These are phyloP conservation scores for Paedocypris sp. DNA, from an alignment of 2,113 vertebrate species.

Conservation along the genomic window DNA sequence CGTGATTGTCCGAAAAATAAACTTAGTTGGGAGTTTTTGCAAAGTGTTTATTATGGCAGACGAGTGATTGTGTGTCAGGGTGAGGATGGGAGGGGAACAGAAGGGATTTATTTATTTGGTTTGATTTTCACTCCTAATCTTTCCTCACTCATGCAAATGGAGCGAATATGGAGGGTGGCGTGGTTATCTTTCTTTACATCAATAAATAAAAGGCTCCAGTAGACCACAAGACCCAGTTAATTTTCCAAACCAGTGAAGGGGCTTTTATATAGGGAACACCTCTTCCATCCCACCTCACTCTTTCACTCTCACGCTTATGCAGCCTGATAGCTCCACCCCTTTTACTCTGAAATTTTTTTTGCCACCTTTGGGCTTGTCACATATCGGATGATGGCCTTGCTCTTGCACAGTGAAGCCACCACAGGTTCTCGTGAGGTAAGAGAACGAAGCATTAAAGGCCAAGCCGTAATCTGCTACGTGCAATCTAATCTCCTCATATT, in stretches of 20 bases:
- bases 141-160: slow-evolving; percentile 38
- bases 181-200: slow-evolving; percentile 43
- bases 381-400: not conserved
- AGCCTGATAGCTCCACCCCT: slow-evolving; percentile 2
- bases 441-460: slow-evolving; percentile 25
- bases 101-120: slow-evolving; percentile 36
- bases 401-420: not conserved
- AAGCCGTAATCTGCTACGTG: slow-evolving; percentile 25
- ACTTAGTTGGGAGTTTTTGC: slow-evolving; percentile 32
- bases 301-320: slow-evolving; percentile 29
- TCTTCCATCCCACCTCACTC: slow-evolving; percentile 25
- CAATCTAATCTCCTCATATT: slow-evolving; percentile 36
- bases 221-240: slow-evolving; percentile 44
- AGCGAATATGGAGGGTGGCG: slow-evolving; percentile 31
- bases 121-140: slow-evolving; percentile 39
- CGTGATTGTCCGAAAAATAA: slow-evolving; percentile 38
- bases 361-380: not conserved
- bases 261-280: slow-evolving; percentile 37
- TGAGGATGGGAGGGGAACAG: not conserved
- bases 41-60: slow-evolving; percentile 25
- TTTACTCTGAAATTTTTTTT: slow-evolving; percentile 3
- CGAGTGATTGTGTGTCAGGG: not conserved
- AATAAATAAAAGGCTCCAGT: slow-evolving; percentile 42
- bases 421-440: slow-evolving; percentile 29
- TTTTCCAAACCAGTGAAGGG: slow-evolving; percentile 53